phyloP scores from a whole-genome alignment of 2,113 vertebrate species.

The Grammomys surdaster region DNA sequence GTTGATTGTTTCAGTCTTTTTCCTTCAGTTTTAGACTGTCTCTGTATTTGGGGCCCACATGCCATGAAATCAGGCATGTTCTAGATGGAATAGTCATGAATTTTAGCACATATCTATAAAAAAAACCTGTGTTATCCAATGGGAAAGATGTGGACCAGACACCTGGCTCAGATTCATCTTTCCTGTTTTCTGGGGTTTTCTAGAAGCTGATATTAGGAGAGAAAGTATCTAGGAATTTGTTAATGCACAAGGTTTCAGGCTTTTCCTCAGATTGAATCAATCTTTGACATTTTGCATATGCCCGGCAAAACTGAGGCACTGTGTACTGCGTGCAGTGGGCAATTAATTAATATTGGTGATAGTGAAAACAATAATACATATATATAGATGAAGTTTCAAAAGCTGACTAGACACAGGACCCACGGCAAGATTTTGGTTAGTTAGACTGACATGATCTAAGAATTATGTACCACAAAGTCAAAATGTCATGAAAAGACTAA shows the following conservation, averaged over 20 bases:
- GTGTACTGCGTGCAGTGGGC: not conserved
- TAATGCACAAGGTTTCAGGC: not conserved
- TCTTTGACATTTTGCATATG: not conserved
- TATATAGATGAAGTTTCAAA: no score
- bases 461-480: not conserved
- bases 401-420: not conserved
- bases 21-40: not conserved
- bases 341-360: not conserved
- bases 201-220: constrained; percentile 26
- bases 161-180: not conserved
- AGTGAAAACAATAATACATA: not conserved
- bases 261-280: not conserved
- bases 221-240: not conserved
- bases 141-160: not conserved
- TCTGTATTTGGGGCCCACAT: not conserved
- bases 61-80: not conserved
- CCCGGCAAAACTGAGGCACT: not conserved
- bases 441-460: not conserved
- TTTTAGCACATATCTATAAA: not conserved
- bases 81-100: not conserved
- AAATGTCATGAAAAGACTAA: not conserved
- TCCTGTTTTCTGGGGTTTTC: constrained; percentile 6
- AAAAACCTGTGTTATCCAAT: not conserved
- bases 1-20: not conserved
- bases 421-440: not conserved